Evolutionary conservation across 92 coral and sea anemone species (phyloP).

Genomic region (Metridium senile): DNA sequence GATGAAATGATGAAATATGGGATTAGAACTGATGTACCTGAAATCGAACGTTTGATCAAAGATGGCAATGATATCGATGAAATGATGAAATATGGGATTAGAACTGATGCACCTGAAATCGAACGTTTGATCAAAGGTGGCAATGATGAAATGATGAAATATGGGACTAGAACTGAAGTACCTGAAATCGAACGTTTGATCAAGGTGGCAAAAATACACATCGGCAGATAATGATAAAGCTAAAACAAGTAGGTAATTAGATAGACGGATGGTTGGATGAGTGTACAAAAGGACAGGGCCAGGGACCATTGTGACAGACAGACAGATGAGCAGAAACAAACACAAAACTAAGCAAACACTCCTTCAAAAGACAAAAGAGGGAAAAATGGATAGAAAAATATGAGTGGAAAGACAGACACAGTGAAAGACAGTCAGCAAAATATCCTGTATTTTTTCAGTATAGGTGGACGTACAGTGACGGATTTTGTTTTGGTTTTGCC

Average conservation of each 20-base stretch:
- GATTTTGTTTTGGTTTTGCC: too few relatives aligned
- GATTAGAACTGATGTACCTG: too few relatives aligned
- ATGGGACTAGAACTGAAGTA: constrained; percentile 87
- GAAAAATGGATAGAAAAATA: not conserved
- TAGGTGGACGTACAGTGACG: too few relatives aligned
- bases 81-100: too few relatives aligned
- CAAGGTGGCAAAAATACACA: too few relatives aligned
- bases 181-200: constrained; percentile 68
- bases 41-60: too few relatives aligned
- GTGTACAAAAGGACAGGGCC: not conserved
- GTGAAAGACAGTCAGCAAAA: not conserved
- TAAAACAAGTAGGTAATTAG: not conserved
- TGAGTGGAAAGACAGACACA: not conserved
- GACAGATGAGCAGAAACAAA: not conserved
- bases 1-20: too few relatives aligned
- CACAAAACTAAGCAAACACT: not conserved
- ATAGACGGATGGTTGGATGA: not conserved
- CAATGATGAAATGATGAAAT: constrained; percentile 82
- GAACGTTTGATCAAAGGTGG: too few relatives aligned
- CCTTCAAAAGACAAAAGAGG: not conserved
- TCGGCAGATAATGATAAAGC: too few relatives aligned
- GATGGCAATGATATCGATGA: too few relatives aligned
- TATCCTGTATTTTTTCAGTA: too few relatives aligned
- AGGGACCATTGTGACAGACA: not conserved
- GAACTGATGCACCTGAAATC: too few relatives aligned